Evolutionary conservation across 2,797 vertebrate species (phyloP), one percentile per base, ranked within the genome.

Genomic region (Alcedo quadribrachys): DNA sequence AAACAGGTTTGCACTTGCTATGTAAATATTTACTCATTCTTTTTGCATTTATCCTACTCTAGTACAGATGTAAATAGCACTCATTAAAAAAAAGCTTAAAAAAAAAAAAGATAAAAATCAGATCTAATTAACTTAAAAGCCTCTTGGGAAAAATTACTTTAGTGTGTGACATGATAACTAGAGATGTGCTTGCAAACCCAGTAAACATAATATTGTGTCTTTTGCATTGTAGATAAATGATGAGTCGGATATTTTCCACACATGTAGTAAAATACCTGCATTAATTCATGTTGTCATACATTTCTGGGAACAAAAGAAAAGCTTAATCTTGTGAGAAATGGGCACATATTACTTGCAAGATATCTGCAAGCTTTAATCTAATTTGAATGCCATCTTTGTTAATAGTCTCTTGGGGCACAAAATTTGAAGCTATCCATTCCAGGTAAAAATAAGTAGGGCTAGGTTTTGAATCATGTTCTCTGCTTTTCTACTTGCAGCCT

Each of bases 321-420:
- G 21, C 62, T 90, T 92, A 87, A 78, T 93, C 55, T 89, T 85
- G 32, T 19, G 19, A 55, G 81, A 95, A 94, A 89, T 79, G 43
- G 85, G 32, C 24, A 91, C 13, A 75, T 37, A 87, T 92, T 89
- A 83, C 57, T 95, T 73, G 83, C 45, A 93, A 58, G 10, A 50
- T 60, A 55, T 87, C 67, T 84, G 70, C 65, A 81, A 84, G 19
- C 35, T 85, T 87, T 93, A 87, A 80, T 84, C 55, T 89, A 67
- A 93, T 93, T 95, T 93, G 63, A 92, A 93, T 95, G 73, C 32
- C 28, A 22, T 81, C 60, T 93, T 92, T 91, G 35, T 85, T 94
- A 93, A 81, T 67, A 87, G 62, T 66, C 67, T 73, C 82, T 91
- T 57, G 22, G 27, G 66, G 28, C 22, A 87, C 55, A 91, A 14